A percentile compares a stretch with the other conserved stretches of the same genome.
Evolutionary conservation across 2,113 vertebrate genomes (phyloP).

Genomic region (Nipponia nippon): DNA sequence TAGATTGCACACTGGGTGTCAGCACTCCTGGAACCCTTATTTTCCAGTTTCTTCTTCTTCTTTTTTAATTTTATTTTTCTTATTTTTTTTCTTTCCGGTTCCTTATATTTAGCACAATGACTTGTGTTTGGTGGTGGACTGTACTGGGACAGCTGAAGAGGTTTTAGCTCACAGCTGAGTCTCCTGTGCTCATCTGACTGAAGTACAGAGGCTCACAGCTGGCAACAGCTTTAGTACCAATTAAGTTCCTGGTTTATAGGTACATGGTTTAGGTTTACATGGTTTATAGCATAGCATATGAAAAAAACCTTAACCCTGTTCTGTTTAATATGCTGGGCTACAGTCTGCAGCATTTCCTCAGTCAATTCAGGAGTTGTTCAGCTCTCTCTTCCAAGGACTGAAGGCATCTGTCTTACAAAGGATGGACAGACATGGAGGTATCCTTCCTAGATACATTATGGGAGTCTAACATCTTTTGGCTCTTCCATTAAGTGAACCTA

Average conservation of each 20-base stretch:
- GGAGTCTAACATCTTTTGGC: background rate
- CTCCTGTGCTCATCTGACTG: background rate
- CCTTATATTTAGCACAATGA: background rate
- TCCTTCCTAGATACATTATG: background rate
- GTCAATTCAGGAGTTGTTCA: background rate
- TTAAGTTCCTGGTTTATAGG: too few species aligned
- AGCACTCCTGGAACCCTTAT: background rate
- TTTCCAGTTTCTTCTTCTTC: background rate
- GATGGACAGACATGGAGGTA: background rate
- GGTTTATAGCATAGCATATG: background rate
- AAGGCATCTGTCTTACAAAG: rapidly evolving
- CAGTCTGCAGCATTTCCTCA: background rate
- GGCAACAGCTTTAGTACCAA: background rate
- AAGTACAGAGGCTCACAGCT: background rate
- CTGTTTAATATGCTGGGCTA: background rate
- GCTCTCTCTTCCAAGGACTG: background rate
- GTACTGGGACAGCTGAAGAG: background rate
- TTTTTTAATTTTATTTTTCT: background rate
- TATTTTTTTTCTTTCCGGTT: background rate
- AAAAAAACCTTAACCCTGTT: background rate
- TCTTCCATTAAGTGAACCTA: background rate
- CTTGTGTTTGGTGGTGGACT: background rate
- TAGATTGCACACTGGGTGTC: background rate
- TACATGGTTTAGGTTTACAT: too few species aligned
- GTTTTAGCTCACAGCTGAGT: background rate